Evolutionary conservation across 2,888 invertebrate species (phyloP).

Genomic region (Nysson spinosus): DNA sequence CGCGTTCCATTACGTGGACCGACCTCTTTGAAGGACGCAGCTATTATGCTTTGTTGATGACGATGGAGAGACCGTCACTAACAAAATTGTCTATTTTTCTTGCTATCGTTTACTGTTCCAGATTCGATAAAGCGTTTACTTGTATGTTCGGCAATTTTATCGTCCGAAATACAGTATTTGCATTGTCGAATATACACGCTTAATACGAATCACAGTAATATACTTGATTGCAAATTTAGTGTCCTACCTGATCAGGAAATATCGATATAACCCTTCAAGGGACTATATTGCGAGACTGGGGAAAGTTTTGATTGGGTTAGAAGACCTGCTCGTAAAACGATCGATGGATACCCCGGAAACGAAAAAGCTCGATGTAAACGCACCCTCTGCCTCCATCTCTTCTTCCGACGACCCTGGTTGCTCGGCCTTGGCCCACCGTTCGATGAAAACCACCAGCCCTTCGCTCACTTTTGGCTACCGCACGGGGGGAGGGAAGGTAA

Average conservation of each 20-base stretch:
- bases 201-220: too few relatives aligned
- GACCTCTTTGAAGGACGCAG: slow-evolving; percentile 52
- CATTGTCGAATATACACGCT: too few relatives aligned
- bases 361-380: slow-evolving; percentile 57
- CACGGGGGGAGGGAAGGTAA: slow-evolving; percentile 5
- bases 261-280: slow-evolving; percentile 48
- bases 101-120: slow-evolving; percentile 19
- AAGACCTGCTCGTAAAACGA: slow-evolving; percentile 52
- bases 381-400: slow-evolving; percentile 24
- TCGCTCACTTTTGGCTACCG: slow-evolving; percentile 34
- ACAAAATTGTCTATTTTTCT: slow-evolving; percentile 14
- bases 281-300: slow-evolving; percentile 45
- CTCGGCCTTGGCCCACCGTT: slow-evolving; percentile 46
- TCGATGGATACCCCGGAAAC: slow-evolving; percentile 58
- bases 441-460: slow-evolving; percentile 45
- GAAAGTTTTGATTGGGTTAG: slow-evolving; percentile 61
- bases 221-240: too few relatives aligned
- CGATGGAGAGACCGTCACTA: slow-evolving; percentile 9
- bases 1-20: slow-evolving; percentile 65
- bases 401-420: slow-evolving; percentile 15
- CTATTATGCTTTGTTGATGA: slow-evolving; percentile 45
- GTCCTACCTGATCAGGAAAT: slow-evolving; percentile 29
- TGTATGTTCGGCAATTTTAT: too few relatives aligned
- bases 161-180: too few relatives aligned
- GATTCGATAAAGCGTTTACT: too few relatives aligned